Percentiles rank a stretch among this genome's conserved stretches.
phyloP scores from a whole-genome alignment of 2,888 invertebrate genomes.

The Pyrrhosoma nymphula region DNA sequence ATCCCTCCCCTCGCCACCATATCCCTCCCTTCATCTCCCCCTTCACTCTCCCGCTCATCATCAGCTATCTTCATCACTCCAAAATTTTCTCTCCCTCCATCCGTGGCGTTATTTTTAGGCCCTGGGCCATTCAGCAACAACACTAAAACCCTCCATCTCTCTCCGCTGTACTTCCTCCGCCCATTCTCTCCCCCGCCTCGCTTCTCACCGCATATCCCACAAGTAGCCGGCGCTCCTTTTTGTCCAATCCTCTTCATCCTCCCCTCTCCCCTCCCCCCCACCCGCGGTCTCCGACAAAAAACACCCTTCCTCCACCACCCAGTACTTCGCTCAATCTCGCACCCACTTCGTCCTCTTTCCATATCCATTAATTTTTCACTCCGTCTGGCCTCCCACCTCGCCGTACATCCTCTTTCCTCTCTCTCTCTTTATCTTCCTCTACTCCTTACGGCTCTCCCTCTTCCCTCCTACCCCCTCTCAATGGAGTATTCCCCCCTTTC shows the following conservation, averaged over 20 bases:
- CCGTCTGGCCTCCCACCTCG: neutral
- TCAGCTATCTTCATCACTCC: constrained; percentile 50
- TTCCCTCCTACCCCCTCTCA: neutral
- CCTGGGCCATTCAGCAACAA: neutral
- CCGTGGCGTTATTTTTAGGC: constrained; percentile 3
- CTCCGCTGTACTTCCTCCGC: neutral
- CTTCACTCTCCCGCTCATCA: constrained; percentile 19
- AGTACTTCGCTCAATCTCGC: constrained; percentile 53
- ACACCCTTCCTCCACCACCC: too few relatives aligned
- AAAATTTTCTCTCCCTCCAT: neutral
- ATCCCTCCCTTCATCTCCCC: constrained; percentile 20
- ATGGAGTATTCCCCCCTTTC: too few relatives aligned
- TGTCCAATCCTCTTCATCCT: neutral
- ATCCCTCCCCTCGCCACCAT: neutral
- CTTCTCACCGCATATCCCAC: constrained; percentile 33
- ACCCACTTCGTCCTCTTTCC: constrained; percentile 36
- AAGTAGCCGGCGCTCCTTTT: neutral
- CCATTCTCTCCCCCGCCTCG: neutral
- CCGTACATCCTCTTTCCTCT: neutral
- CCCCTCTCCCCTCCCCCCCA: neutral
- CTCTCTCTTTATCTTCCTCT: neutral
- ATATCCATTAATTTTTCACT: constrained; percentile 62
- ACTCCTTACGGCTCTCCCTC: neutral
- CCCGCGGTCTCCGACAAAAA: neutral
- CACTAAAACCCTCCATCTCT: constrained; percentile 16